Conservation (phyloP, 2,113 vertebrate genomes). For the Cynoglossus semilaevis region DNA sequence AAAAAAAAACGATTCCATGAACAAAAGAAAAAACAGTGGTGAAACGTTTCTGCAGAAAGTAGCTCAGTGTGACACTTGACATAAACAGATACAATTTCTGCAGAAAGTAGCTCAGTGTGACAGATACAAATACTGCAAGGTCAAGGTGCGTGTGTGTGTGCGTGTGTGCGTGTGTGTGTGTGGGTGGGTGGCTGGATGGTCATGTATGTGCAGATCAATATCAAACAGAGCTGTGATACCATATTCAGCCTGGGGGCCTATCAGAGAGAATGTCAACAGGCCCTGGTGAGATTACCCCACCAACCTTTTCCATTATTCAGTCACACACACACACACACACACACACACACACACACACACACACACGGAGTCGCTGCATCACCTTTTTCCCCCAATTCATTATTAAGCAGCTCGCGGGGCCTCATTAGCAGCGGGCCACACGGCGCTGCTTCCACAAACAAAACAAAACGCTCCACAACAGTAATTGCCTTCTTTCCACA, state of each 20-base stretch:
- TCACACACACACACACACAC: constrained; percentile 28
- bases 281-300: constrained; percentile 50
- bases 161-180: background rate
- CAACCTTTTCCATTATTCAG: constrained; percentile 22
- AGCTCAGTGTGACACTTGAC: no score
- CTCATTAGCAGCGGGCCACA: constrained; percentile 69
- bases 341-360: constrained; percentile 22
- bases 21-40: no score
- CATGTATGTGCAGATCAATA: constrained; percentile 55
- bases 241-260: constrained; percentile 58
- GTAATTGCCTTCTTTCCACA: constrained; percentile 66
- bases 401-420: constrained; percentile 66
- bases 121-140: background rate
- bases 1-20: no score
- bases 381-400: constrained; percentile 62
- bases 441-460: constrained; percentile 65
- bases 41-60: no score
- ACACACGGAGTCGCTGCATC: constrained; percentile 22
- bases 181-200: background rate
- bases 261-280: constrained; percentile 66
- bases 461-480: constrained; percentile 62
- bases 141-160: no score
- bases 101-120: background rate
- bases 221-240: constrained; percentile 55
- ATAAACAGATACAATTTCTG: no score